A percentile compares a stretch with the other conserved stretches of the same genome.
Conservation (phyloP, 1,140 invertebrate genomes). For the Philaenus spumarius region DNA sequence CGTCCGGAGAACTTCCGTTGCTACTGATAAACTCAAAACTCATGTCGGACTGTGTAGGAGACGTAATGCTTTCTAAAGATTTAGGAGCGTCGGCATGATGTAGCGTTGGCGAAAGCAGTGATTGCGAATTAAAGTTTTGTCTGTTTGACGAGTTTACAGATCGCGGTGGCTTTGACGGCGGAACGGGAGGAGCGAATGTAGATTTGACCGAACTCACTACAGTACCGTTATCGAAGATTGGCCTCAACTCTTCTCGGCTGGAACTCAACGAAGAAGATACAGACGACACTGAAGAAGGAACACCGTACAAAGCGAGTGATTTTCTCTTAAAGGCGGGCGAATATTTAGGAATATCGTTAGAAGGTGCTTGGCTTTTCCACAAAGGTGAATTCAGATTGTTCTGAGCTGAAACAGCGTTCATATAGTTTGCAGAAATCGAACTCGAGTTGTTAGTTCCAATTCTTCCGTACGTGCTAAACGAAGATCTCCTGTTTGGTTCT, state of each 20-base stretch:
- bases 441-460: too few relatives aligned
- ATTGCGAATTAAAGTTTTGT: background rate
- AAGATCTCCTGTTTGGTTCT: conserved; percentile 7
- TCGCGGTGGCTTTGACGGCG: conserved; percentile 1
- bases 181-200: background rate
- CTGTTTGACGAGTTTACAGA: background rate
- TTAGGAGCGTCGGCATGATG: conserved; percentile 37
- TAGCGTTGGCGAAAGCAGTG: background rate
- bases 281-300: conserved; percentile 34
- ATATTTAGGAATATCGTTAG: conserved; percentile 64
- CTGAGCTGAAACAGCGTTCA: conserved; percentile 18
- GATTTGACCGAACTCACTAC: background rate
- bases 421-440: background rate
- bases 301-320: conserved; percentile 56
- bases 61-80: conserved; percentile 52
- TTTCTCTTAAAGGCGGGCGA: conserved; percentile 77
- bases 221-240: conserved; percentile 19
- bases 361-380: conserved; percentile 45
- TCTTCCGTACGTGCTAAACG: background rate
- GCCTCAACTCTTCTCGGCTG: conserved; percentile 30
- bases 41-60: conserved; percentile 45
- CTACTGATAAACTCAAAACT: conserved; percentile 49
- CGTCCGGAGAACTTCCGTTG: conserved; percentile 30
- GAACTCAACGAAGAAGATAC: conserved; percentile 31
- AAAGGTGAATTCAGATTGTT: conserved; percentile 33